phyloP scores from a whole-genome alignment of 2,797 vertebrate genomes.

The Siniperca undulata region DNA sequence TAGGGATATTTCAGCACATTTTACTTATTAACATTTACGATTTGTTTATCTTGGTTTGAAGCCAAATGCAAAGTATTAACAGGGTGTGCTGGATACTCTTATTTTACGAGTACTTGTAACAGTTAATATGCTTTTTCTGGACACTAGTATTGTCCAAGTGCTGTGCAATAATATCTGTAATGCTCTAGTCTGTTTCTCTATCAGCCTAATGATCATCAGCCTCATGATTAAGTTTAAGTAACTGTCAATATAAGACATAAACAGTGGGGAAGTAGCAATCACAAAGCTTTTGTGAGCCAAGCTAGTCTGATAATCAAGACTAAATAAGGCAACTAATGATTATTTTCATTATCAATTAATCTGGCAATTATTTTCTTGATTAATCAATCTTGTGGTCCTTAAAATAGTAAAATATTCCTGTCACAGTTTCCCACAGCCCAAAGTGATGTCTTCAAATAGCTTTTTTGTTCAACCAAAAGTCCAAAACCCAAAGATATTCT shows the following conservation, averaged over 20 bases:
- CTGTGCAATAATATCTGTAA: constrained; percentile 3
- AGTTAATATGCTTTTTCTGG: constrained; percentile 30
- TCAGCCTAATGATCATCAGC: neutral
- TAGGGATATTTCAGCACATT: constrained; percentile 32
- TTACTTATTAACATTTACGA: constrained; percentile 8
- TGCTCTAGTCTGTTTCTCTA: neutral
- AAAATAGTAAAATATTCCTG: neutral
- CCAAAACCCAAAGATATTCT: neutral
- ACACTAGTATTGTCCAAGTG: constrained; percentile 10
- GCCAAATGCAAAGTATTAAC: constrained; percentile 25
- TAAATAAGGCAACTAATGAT: neutral
- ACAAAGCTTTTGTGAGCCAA: neutral
- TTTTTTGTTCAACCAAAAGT: neutral
- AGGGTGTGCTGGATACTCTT: neutral
- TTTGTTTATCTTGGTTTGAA: constrained; percentile 28
- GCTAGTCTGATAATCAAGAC: neutral
- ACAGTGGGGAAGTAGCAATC: neutral
- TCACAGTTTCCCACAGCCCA: neutral
- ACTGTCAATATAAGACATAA: neutral
- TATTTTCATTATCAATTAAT: constrained; percentile 2
- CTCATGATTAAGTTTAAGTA: constrained; percentile 2
- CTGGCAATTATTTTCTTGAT: neutral
- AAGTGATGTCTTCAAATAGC: neutral
- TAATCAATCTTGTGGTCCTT: neutral
- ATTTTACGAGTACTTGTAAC: constrained; percentile 33